phyloP scores from a whole-genome alignment of 2,888 invertebrate genomes.

The Leucoma salicis region DNA sequence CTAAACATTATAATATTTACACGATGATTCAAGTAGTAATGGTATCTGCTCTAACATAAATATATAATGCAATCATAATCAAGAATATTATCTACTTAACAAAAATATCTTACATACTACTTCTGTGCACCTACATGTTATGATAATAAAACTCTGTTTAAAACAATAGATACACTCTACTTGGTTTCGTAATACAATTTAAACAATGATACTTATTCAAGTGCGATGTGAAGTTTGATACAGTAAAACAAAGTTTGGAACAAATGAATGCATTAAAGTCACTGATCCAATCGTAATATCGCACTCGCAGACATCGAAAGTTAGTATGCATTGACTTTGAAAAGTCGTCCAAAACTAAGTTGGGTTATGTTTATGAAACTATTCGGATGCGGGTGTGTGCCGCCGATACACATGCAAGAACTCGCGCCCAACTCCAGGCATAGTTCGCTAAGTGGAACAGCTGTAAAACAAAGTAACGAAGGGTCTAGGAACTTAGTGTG shows the following conservation, averaged over 20 bases:
- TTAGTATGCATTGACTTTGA: constrained; percentile 83
- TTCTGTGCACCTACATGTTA: too few species aligned
- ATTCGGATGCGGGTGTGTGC: constrained; percentile 79
- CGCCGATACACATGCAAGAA: constrained; percentile 81
- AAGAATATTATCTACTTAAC: too few species aligned
- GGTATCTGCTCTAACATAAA: too few species aligned
- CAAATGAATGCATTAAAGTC: constrained; percentile 81
- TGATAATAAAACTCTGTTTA: too few species aligned
- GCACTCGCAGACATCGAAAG: constrained; percentile 79
- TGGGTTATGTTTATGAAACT: constrained; percentile 82
- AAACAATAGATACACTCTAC: constrained; percentile 3
- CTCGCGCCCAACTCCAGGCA: constrained; percentile 80
- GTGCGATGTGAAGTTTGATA: constrained; percentile 69
- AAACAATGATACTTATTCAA: constrained; percentile 63
- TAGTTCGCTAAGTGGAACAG: constrained; percentile 82
- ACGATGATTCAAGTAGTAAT: too few species aligned
- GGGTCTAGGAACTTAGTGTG: constrained; percentile 81
- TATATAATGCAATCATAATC: not conserved
- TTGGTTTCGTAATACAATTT: constrained; percentile 37
- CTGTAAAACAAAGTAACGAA: constrained; percentile 82
- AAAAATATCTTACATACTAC: too few species aligned
- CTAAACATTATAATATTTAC: too few species aligned
- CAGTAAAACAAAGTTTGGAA: constrained; percentile 77
- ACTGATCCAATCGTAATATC: constrained; percentile 81
- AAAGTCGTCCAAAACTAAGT: constrained; percentile 82